Evolutionary conservation across 2,888 invertebrate species (phyloP).

Genomic region (Drosophila seclusa): DNA sequence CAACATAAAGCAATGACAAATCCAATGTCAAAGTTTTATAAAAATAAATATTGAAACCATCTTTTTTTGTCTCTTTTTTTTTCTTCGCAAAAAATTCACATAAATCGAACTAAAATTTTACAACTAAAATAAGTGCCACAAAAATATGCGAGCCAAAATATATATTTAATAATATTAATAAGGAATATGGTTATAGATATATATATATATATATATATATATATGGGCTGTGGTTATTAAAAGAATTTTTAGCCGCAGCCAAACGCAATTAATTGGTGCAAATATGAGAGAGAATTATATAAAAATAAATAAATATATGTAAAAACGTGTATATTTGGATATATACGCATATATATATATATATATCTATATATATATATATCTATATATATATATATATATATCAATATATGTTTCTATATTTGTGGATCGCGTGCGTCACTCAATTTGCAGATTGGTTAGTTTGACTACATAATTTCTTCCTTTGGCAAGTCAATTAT

Average conservation of each 20-base stretch:
- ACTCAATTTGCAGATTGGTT: constrained; percentile 40
- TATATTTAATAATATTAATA: background rate
- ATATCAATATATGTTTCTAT: constrained; percentile 30
- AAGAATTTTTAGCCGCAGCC: constrained; percentile 31
- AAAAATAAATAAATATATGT: constrained; percentile 33
- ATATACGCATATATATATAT: constrained; percentile 5
- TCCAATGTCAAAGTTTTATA: constrained; percentile 82
- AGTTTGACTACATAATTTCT: constrained; percentile 42
- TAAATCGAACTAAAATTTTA: constrained; percentile 1
- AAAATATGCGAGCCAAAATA: background rate
- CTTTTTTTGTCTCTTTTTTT: constrained; percentile 1
- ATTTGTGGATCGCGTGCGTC: constrained; percentile 47
- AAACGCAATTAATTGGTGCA: constrained; percentile 48
- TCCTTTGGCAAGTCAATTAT: constrained; percentile 20
- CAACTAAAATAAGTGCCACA: constrained; percentile 1
- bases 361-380: constrained; percentile 8
- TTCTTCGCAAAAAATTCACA: constrained; percentile 9
- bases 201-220: background rate
- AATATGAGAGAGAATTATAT: constrained; percentile 54
- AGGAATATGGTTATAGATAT: background rate
- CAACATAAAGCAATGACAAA: constrained; percentile 78
- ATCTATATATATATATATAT: constrained; percentile 1
- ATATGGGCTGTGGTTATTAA: constrained; percentile 29
- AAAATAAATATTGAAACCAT: constrained; percentile 72
- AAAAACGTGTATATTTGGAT: background rate